Conservation (phyloP, 1,140 invertebrate species). For the Pogonomyrmex californicus region DNA sequence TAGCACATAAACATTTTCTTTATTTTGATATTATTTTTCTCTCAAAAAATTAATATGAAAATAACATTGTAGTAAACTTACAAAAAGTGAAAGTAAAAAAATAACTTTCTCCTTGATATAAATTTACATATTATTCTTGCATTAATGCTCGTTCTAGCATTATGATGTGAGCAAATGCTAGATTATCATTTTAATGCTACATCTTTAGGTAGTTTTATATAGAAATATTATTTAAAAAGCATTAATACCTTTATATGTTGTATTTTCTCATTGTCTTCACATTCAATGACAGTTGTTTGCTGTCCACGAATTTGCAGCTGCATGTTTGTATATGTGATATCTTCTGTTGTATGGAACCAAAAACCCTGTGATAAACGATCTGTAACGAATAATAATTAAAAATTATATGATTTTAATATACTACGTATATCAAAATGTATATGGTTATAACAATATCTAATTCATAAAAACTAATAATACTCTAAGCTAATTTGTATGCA, state of each 20-base stretch:
- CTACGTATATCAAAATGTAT: not conserved
- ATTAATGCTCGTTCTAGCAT: constrained; percentile 80
- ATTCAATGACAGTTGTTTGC: constrained; percentile 88
- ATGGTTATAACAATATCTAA: not conserved
- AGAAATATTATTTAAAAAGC: not conserved
- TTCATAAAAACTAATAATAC: not conserved
- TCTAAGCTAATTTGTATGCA: not conserved
- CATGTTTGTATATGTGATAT: constrained; percentile 84
- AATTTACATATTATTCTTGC: constrained; percentile 74
- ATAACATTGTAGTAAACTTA: constrained; percentile 32
- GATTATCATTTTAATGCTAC: constrained; percentile 80
- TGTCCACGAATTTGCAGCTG: constrained; percentile 90
- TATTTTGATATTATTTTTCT: not conserved
- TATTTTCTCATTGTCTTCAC: constrained; percentile 88
- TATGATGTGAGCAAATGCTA: constrained; percentile 68
- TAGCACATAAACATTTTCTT: constrained; percentile 48
- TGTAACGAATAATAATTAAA: not conserved
- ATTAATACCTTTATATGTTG: constrained; percentile 88
- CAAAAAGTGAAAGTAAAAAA: not conserved
- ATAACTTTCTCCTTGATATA: not conserved
- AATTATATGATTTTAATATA: not conserved
- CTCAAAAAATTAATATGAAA: not conserved
- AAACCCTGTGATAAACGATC: not conserved
- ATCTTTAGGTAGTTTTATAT: not conserved
- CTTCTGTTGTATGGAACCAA: not conserved